Evolutionary conservation across 1,140 invertebrate species (phyloP).

Genomic region (Bombus huntii): DNA sequence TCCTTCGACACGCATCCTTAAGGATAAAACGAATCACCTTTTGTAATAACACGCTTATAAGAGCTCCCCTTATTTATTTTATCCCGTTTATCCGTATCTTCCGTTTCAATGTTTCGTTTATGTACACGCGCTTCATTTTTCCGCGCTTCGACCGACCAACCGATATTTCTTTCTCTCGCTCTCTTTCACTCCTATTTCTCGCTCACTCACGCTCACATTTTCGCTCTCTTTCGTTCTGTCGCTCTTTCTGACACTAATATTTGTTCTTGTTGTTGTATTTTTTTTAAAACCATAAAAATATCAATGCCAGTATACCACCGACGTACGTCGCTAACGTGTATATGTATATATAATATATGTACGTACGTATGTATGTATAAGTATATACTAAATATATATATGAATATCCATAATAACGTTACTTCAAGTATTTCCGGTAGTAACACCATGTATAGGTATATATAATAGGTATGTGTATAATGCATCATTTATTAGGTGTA

Average conservation of each 20-base stretch:
- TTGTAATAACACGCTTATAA: background rate
- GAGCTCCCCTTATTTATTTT: conserved; percentile 31
- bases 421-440: conserved; percentile 42
- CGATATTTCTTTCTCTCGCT: background rate
- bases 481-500: conserved; percentile 59
- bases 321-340: conserved; percentile 66
- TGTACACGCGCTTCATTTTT: conserved; percentile 38
- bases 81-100: background rate
- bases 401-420: conserved; percentile 57
- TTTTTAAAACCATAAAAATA: conserved; percentile 68
- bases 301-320: conserved; percentile 63
- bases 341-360: conserved; percentile 62
- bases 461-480: conserved; percentile 62
- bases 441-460: conserved; percentile 57
- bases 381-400: conserved; percentile 58
- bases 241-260: conserved; percentile 37
- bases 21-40: conserved; percentile 1
- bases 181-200: conserved; percentile 15
- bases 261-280: conserved; percentile 48
- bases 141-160: conserved; percentile 28
- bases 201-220: conserved; percentile 3
- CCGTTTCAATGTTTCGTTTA: conserved; percentile 21
- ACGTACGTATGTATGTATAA: conserved; percentile 57
- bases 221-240: conserved; percentile 21
- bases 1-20: conserved; percentile 2